Evolutionary conservation across 2,888 invertebrate species (phyloP), one percentile per base, ranked within the genome.

Genomic region (Ptilodon capucinus): DNA sequence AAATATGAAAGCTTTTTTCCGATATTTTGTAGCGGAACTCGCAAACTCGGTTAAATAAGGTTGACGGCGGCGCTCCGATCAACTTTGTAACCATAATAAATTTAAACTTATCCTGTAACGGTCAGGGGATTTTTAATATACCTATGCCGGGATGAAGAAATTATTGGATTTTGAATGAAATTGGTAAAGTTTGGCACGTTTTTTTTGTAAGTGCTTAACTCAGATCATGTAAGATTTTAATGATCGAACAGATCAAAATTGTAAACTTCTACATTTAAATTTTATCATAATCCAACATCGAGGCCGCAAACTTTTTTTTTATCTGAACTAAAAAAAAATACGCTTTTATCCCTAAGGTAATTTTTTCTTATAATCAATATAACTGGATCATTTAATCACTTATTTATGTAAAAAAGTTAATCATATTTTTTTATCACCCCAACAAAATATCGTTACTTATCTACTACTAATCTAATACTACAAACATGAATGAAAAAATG

Each of bases 331-430:
- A 93, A 86, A 86, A 93, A 93, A 92, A 93, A 93, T 92, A 95
- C 93, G 94, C 95, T 95, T 95, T 95, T 95, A 95, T 95, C 94
- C 94, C 94, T 94, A 94, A 93, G 93, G 94, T 95, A 95, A 94
- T 93, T 95, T 93, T 86, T 86, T 92, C 92, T 93, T 92, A 60
- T 92, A 92, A 93, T 93, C 92, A 86, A 73, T 86, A 92, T 71
- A 76, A 84, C 65, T 89, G 92, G 93, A 92, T 93, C 92, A 92
- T 70, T 58, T 60, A 87, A 8, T 84, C 92, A 92, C 64, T 74
- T 74, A 84, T 81, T 48, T 50, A 74, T 83, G 81, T 62, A 42
- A 64, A 91, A 92, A 93, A 92, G 91, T 93, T 93, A 51, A 56
- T 65, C 81, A 76, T 91, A 92, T 93, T 92, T 93, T 92, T 86